phyloP scores from a whole-genome alignment of 2,113 vertebrate genomes.

The Sinocyclocheilus grahami region DNA sequence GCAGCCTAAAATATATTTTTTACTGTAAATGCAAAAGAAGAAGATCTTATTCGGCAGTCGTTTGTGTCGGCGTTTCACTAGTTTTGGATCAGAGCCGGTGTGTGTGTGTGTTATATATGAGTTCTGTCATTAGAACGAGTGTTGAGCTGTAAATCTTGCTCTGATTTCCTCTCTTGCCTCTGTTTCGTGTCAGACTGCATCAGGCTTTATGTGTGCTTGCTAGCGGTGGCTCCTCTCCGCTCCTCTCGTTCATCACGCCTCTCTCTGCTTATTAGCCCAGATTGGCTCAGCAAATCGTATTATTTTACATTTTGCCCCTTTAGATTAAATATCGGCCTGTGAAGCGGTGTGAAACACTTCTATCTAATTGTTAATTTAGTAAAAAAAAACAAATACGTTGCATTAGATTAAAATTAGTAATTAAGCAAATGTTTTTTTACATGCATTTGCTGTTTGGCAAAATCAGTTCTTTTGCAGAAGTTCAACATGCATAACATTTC shows the following conservation, averaged over 20 bases:
- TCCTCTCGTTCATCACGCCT: constrained; percentile 2
- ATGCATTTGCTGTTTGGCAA: too few species aligned
- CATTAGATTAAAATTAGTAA: too few species aligned
- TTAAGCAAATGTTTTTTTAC: too few species aligned
- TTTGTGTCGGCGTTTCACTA: background rate
- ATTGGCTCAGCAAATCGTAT: constrained; percentile 24
- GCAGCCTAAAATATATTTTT: too few species aligned
- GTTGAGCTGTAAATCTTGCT: background rate
- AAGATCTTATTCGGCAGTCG: background rate
- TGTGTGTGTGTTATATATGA: constrained; percentile 31
- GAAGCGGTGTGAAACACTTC: too few species aligned
- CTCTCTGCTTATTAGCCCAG: constrained; percentile 30
- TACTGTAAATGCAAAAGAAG: too few species aligned
- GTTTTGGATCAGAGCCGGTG: background rate
- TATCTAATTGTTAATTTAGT: too few species aligned
- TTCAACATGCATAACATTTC: too few species aligned
- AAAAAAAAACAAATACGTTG: too few species aligned
- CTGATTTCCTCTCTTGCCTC: constrained; percentile 20
- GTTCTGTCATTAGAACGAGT: constrained; percentile 45
- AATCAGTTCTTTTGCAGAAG: too few species aligned
- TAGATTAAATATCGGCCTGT: constrained; percentile 33
- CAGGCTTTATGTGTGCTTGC: too few species aligned
- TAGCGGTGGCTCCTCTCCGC: constrained; percentile 15
- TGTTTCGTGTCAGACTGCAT: too few species aligned
- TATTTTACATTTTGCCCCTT: constrained; percentile 15